Evolutionary conservation across 2,797 vertebrate species (phyloP), one percentile per base, ranked within the genome.

Genomic region (Masticophis lateralis): DNA sequence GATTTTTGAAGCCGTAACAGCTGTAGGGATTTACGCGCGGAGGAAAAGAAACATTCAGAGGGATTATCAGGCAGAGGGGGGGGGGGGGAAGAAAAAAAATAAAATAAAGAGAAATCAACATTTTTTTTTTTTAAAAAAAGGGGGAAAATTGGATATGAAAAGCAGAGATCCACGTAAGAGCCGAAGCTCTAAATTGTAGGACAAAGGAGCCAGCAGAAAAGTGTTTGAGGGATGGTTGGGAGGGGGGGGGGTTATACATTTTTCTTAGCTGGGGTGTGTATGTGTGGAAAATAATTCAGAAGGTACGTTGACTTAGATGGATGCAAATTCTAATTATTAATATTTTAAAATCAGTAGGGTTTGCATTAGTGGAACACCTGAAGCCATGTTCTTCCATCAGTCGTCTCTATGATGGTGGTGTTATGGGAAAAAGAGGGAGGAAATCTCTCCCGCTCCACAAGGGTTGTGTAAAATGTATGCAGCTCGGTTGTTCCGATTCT

Each of bases 1-100:
- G 96, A 96, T 97, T 95, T 93, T 13, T 97, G 96, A 97, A 97
- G 96, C 94, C 96, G 95, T 95, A 96, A 94, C 97, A 97, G 97
- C 97, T 98, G 97, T 14, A 10, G 94, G 97, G 96, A 96, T 95
- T 97, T 96, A 95, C 95, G 94, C 93, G 87, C 37, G 59, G 94
- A 96, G 95, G 94, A 96, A 95, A 95, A 94, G 93, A 88, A 3
- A 95, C 94, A 95, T 96, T 97, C 95, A 96, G 96, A 97, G 14
- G 96, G 96, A 95, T 97, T 96, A 97, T 96, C 96, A 92, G 96
- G 56, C 2, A 2, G 16, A 89, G n/a, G 27, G 90, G 10, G n/a
- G 37, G 37, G 37, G 37, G 37, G 37, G 37, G 37, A 2, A 37
- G 9, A 2, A 2, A 53, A 53, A 53, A 53, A 53, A 53, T 51